Conservation (phyloP, 2,888 invertebrate genomes). For the Uropetala carovei region DNA sequence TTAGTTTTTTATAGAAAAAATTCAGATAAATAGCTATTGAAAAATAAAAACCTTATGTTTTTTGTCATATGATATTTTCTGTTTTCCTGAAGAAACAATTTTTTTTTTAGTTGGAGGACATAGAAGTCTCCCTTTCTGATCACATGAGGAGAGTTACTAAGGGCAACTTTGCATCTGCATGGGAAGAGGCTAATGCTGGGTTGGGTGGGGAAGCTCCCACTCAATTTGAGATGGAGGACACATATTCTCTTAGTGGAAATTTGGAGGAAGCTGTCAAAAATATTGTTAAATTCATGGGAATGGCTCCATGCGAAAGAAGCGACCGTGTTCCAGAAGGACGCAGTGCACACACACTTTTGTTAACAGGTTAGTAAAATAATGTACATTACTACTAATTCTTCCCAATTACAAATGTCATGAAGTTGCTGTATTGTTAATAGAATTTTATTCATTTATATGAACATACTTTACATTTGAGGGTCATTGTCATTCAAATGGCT, state of each 20-base stretch:
- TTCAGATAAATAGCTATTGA: no score
- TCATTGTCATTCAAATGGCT: no score
- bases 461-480: no score
- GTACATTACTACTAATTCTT: no score
- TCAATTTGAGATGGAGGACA: conserved; percentile 89
- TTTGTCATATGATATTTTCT: background rate
- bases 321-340: conserved; percentile 91
- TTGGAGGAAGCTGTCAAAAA: conserved; percentile 91
- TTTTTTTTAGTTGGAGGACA: conserved; percentile 86
- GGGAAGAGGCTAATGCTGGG: conserved; percentile 85
- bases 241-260: conserved; percentile 90
- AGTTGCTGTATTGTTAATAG: no score
- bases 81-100: background rate
- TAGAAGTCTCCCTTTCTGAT: conserved; percentile 90
- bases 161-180: conserved; percentile 86
- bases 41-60: no score
- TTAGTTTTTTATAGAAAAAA: no score
- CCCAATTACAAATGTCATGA: no score
- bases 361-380: conserved; percentile 80
- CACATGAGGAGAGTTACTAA: conserved; percentile 89
- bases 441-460: no score
- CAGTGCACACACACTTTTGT: conserved; percentile 86
- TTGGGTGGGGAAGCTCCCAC: conserved; percentile 82
- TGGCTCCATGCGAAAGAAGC: conserved; percentile 90
- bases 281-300: conserved; percentile 88